Evolutionary conservation across 2,113 vertebrate genomes (phyloP), one percentile per base, ranked within the genome.

Genomic region (pig (Sus scrofa)): DNA sequence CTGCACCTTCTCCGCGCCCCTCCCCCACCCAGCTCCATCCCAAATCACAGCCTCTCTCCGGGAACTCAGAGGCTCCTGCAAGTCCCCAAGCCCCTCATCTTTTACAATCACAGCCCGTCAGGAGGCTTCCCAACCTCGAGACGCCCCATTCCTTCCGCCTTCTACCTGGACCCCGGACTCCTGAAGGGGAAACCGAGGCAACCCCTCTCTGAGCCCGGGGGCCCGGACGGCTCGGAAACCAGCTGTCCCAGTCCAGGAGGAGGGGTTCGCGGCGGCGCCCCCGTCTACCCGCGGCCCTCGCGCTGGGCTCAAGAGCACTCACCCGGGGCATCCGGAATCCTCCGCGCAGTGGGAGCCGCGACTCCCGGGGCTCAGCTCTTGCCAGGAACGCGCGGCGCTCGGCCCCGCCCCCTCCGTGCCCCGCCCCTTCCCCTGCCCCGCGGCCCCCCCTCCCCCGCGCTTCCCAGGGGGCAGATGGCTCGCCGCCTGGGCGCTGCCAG

Each of bases 321-420:
- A 96, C 92, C 93, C 24, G 52, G 2, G 19, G n/a, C 30, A 18
- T 19, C 56, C 54, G 3, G 44, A 30, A 18, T 56, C 52, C 68
- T 30, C 18, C 6, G 2, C 15, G 26, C 16, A 0, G 11, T n/a
- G 4, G 1, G 0, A 44, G 39, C 20, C 24, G 13, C 12, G 6
- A n/a, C 63, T 82, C 81, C 27, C 4, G n/a, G 0, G 0, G 11
- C 85, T 37, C 16, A 20, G 13, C 58, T 52, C 39, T 9, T 0
- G 34, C 7, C 22, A 32, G 32, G 26, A 18, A 6, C 24, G 2
- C 22, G 1, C 13, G 2, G 20, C 24, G 13, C 24, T 27, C 30
- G 24, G 85, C 71, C 34, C 58, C 71, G 54, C 94, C 74, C 60
- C 85, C 26, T 2, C 30, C 13, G 12, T 24, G 14, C 20, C 81